Percentiles rank a stretch among this genome's conserved stretches.
Evolutionary conservation across 2,797 vertebrate species (phyloP).

Genomic region (Decapterus maruadsi): DNA sequence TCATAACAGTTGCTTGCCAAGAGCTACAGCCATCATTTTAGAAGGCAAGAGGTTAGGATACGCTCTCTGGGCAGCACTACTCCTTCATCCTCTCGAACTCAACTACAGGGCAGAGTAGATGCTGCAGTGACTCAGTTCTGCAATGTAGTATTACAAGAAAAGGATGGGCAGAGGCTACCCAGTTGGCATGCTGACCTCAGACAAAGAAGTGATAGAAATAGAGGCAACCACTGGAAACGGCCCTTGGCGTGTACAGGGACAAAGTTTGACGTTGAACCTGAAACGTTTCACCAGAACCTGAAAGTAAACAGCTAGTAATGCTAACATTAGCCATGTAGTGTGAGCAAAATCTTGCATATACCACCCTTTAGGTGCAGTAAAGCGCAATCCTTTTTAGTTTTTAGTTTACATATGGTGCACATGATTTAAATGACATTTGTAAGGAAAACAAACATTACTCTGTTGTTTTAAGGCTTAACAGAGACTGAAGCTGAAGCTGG

Average conservation of each 20-base stretch:
- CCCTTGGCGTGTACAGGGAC: neutral
- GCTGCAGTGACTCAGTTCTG: neutral
- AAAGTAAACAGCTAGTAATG: neutral
- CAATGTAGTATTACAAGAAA: too few species aligned
- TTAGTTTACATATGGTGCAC: neutral
- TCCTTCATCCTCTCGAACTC: neutral
- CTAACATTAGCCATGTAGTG: too few species aligned
- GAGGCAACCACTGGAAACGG: neutral
- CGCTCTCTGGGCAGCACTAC: neutral
- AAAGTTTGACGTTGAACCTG: neutral
- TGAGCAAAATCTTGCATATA: too few species aligned
- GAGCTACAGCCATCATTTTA: neutral
- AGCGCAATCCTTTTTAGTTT: neutral
- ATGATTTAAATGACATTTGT: neutral
- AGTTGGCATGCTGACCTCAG: neutral
- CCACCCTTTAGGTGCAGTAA: neutral
- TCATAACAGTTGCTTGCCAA: too few species aligned
- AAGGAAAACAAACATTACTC: neutral
- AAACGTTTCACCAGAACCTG: neutral
- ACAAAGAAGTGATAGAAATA: neutral
- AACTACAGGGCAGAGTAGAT: neutral
- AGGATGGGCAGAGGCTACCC: too few species aligned
- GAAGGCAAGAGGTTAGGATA: neutral
- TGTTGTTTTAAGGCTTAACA: neutral
- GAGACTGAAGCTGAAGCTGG: neutral